Evolutionary conservation across 2,888 invertebrate genomes (phyloP).

Genomic region (Cartodere bifasciata): DNA sequence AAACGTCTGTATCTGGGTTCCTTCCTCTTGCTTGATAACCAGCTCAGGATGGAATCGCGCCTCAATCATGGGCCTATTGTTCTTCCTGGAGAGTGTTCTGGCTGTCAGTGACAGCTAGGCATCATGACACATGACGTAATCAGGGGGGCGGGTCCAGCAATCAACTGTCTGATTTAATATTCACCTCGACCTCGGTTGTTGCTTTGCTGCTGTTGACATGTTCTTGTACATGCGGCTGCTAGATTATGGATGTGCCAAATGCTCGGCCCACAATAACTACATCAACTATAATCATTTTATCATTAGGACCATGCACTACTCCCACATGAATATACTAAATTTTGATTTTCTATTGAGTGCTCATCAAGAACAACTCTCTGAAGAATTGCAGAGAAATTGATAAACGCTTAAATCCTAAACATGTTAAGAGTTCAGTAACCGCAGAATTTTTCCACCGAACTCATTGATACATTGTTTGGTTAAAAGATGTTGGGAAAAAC

Average conservation of each 20-base stretch:
- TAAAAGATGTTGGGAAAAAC: no score
- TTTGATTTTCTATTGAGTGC: no score
- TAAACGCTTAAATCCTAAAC: no score
- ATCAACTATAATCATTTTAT: no score
- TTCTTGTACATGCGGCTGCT: conserved; percentile 26
- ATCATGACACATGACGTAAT: conserved; percentile 36
- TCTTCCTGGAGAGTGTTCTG: no score
- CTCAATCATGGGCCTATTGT: conserved; percentile 34
- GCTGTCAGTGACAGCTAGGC: conserved; percentile 31
- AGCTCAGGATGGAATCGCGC: conserved; percentile 21
- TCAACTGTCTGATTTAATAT: conserved; percentile 37
- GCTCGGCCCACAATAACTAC: conserved; percentile 30
- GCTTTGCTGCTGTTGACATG: conserved; percentile 31
- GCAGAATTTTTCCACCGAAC: no score
- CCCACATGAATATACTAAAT: no score
- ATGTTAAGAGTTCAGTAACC: no score
- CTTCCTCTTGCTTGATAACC: conserved; percentile 16
- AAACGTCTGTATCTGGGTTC: conserved; percentile 28
- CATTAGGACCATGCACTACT: no score
- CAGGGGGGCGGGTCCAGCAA: conserved; percentile 34
- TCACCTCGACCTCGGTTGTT: conserved; percentile 32
- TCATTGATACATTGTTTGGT: no score
- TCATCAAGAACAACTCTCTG: no score
- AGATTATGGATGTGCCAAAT: conserved; percentile 24
- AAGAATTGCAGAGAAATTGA: no score